Percentiles rank a stretch among this genome's conserved stretches.
phyloP scores from a whole-genome alignment of 2,797 vertebrate genomes.

The Anisognathus igniventris region DNA sequence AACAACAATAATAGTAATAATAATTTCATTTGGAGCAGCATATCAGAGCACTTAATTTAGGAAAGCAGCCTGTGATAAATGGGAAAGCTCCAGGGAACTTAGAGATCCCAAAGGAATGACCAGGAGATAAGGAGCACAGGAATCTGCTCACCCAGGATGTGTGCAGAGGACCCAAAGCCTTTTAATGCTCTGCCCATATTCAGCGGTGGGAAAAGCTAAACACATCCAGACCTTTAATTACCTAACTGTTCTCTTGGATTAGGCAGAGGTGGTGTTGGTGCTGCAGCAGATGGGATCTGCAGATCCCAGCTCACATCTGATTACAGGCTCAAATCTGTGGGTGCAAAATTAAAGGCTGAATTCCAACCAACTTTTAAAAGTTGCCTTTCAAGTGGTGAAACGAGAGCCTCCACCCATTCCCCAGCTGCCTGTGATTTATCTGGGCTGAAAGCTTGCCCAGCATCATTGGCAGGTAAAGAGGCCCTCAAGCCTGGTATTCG shows the following conservation, averaged over 20 bases:
- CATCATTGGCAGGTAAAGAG: constrained; percentile 18
- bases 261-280: background rate
- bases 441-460: background rate
- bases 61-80: background rate
- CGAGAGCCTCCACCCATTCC: background rate
- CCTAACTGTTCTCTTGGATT: background rate
- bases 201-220: background rate
- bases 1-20: background rate
- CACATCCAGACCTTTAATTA: background rate
- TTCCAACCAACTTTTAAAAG: background rate
- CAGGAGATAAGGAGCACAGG: background rate
- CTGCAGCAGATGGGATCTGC: constrained; percentile 2
- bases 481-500: constrained; percentile 10
- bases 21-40: background rate
- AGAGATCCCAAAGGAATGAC: background rate
- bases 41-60: background rate
- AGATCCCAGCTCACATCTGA: background rate
- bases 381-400: constrained; percentile 29
- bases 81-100: background rate
- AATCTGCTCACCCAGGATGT: background rate
- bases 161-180: background rate
- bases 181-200: background rate
- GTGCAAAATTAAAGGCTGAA: constrained; percentile 47
- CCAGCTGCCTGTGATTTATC: constrained; percentile 20
- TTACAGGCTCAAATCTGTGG: background rate